Evolutionary conservation across 2,888 invertebrate genomes (phyloP), one percentile per base, ranked within the genome.

Genomic region (Gari tellinella): DNA sequence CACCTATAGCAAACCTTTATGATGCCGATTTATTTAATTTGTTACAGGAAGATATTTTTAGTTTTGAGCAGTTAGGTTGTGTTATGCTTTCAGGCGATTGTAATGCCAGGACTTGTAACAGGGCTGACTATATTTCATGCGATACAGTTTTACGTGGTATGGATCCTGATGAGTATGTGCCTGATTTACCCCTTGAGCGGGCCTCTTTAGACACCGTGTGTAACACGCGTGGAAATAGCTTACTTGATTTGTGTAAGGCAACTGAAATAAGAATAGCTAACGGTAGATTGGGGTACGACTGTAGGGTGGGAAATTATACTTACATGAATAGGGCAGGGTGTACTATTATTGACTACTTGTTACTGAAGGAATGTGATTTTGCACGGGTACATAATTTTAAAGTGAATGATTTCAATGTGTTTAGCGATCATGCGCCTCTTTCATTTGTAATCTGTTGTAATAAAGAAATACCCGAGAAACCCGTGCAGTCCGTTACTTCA

Each of bases 371-470:
- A 21, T 5, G 14, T 19, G 21, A 55, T 55, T 55, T 55, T 55
- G 7, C 8, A 4, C 8, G 21, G 10, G 23, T 55, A 14, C 5
- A 8, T 8, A 21, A 21, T 55, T 55, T 55, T 23, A 55, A 10
- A 10, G 55, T 55, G n/a, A 17, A 55, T 21, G 38, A 21, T 41
- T 41, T 55, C 19, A 55, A 55, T 55, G 55, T 38, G 5, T 55
- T 37, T 37, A 37, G 37, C 17, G 55, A 55, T 23, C 55, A 55
- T 23, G 55, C 55, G 10, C 55, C 55, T 19, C n/a, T 55, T 4
- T 55, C 55, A 19, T 40, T 55, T 17, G 19, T 23, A 21, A 21
- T 55, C n/a, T 17, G 41, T 40, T 10, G 17, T 40, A 23, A 55
- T 4, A 55, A 21, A 10, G 17, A 21, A 7, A 7, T 17, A 15